A percentile compares a stretch with the other conserved stretches of the same genome.
These are phyloP conservation scores for human (Homo sapiens) DNA, from an alignment of 2,113 vertebrate genomes.

Conservation along the genomic window GRCh38 chrX:25957501-25958000, in stretches of 20 bases:
- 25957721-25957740: not conserved
- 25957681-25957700: not conserved
- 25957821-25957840: not conserved
- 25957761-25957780: not conserved
- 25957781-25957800: not conserved
- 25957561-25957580: not conserved
- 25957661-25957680: not conserved
- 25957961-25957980: not conserved
- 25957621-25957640: not conserved
- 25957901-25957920: not conserved
- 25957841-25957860: slow-evolving; percentile 16
- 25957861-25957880: not conserved
- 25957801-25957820: not conserved
- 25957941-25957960: not conserved
- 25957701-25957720: not conserved
- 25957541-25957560: not conserved
- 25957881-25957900: not conserved
- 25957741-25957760: not conserved
- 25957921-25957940: not conserved
- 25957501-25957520: not conserved
- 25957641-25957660: not conserved
- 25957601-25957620: not conserved
- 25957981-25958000: not conserved
- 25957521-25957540: slow-evolving; percentile 8
- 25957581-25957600: not conserved